Evolutionary conservation across 1,140 invertebrate species (phyloP).

Genomic region (Pantala flavescens): DNA sequence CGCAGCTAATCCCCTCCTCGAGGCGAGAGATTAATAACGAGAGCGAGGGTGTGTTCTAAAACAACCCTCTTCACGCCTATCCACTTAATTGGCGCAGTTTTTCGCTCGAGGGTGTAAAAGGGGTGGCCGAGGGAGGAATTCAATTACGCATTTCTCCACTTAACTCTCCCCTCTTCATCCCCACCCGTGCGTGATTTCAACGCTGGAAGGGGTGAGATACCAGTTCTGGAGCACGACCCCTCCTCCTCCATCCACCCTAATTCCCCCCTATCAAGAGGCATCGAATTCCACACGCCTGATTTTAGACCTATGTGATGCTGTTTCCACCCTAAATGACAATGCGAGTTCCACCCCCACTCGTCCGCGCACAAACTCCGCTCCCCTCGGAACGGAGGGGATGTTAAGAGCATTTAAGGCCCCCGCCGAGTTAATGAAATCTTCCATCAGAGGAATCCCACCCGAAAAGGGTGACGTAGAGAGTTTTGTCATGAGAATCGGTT

Average conservation of each 20-base stretch:
- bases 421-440: neutral
- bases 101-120: neutral
- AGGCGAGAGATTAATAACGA: too few species aligned
- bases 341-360: neutral
- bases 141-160: neutral
- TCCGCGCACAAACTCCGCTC: neutral
- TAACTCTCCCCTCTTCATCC: neutral
- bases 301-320: too few species aligned
- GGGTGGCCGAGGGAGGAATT: neutral
- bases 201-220: neutral
- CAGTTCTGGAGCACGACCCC: neutral
- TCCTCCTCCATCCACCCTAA: neutral
- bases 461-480: neutral
- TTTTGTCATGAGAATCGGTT: too few species aligned
- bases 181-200: neutral
- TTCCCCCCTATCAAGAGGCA: neutral
- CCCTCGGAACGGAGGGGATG: too few species aligned
- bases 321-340: too few species aligned
- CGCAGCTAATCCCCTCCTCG: too few species aligned
- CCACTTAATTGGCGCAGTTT: constrained; percentile 8
- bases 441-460: neutral
- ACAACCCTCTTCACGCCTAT: constrained; percentile 3
- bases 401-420: neutral
- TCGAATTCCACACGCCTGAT: neutral
- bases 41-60: neutral